Evolutionary conservation across 2,113 vertebrate genomes (phyloP), one percentile per base, ranked within the genome.

Genomic region (Vulpes lagopus): DNA sequence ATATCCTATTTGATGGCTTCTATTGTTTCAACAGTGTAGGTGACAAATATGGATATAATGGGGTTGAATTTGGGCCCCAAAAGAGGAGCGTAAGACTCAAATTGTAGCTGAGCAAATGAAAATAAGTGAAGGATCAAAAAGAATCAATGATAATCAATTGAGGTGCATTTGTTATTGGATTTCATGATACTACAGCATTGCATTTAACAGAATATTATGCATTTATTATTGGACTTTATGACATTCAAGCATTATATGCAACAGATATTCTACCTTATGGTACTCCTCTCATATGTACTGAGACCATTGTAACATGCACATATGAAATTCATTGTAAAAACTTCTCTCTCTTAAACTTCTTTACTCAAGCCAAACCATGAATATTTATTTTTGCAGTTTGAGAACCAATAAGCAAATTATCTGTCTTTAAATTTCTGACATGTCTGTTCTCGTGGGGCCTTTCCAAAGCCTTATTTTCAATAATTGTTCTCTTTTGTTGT

Each of bases 321-420:
- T 38, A 55, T 49, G 25, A 71, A 78, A 27, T 57, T 12, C 22
- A 82, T 15, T 7, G 30, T 79, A 49, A 62, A 69, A 57, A 30
- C 0, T 25, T 5, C 3, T 76, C 3, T 76, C 27, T 10, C 43
- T 71, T 49, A 51, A 91, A 82, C 11, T 16, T 65, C 5, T 83
- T 82, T n/a, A 64, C 32, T 91, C 38, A 90, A 74, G 5, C 20
- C 11, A 49, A 86, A 74, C 12, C 8, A 3, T 49, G 17, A n/a
- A 11, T 55, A 69, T 84, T 62, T 65, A 82, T 59, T 87, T 87
- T 32, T 53, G 27, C 14, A 43, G 11, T 57, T 19, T 23, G n/a
- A 93, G 95, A 95, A 71, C 23, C 19, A 85, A 27, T 43, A 87
- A 94, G 32, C 1, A 76, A 25, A 49, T 51, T 85, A 94, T 62